Base-by-base conservation (phyloP, 2,113 vertebrate species). In the Microcebus murinus region DNA sequence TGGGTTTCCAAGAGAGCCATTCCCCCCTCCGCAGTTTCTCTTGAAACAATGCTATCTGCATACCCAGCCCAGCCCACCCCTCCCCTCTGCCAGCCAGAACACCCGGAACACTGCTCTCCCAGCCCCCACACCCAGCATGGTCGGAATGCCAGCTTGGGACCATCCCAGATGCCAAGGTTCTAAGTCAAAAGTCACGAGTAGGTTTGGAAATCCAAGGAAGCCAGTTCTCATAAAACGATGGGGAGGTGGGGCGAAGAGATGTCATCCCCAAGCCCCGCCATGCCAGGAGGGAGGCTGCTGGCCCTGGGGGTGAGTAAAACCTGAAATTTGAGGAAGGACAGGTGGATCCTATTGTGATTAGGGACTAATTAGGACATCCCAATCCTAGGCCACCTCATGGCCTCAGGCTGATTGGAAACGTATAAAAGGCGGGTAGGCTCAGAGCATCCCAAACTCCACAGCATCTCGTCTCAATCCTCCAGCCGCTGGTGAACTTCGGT, bases 301-400 rank as follows among this genome's bases (percentile, higher is more conserved):
- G 36, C 50, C 87, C 39, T 9, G 42, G n/a, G 79, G 67, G 63
- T 98, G 98, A 98, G 91, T 97, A 97, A 98, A 97, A 84, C 97
- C 93, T 97, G 65, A 97, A 98, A 94, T 96, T 96, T 97, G 97
- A 97, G 95, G 98, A 97, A 98, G 93, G 77, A 13, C 82, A 92
- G 70, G 87, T 94, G 88, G 76, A 81, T 96, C 88, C 81, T 91
- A 95, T 85, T 88, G 94, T 97, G 86, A 97, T 25, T 68, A 91
- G 83, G 91, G 55, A 57, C 93, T 94, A 96, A 98, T 98, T 97
- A 96, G 91, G 67, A 95, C 20, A 88, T 57, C 52, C 91, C 61
- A 83, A 86, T 83, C 85, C 73, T 48, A 36, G 57, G 90, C 68
- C 52, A 94, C 61, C 95, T 93, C 94, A 31, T 79, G 31, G n/a